Evolutionary conservation across 2,113 vertebrate genomes (phyloP).

Genomic region (Ceuthmochares aereus): DNA sequence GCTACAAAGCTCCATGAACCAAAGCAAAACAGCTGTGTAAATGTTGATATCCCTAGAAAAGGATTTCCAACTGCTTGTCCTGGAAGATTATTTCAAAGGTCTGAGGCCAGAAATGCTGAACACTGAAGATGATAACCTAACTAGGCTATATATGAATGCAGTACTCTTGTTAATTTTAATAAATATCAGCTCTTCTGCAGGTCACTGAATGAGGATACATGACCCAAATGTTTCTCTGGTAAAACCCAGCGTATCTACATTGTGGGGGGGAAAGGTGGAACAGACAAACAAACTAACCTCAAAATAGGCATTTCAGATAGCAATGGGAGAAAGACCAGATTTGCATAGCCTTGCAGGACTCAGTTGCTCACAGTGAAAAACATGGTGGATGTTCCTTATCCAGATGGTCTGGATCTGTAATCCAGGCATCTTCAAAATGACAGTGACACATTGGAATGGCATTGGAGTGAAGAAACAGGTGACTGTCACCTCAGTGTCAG

Average conservation of each 20-base stretch:
- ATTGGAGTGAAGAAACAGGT: neutral
- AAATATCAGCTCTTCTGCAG: neutral
- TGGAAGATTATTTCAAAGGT: neutral
- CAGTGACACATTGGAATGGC: neutral
- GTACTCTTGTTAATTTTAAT: neutral
- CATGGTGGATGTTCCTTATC: neutral
- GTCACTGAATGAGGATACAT: neutral
- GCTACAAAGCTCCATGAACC: neutral
- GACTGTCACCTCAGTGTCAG: neutral
- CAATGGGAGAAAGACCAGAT: fast-evolving
- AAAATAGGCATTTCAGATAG: neutral
- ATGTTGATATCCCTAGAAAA: neutral
- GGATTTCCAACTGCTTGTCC: neutral
- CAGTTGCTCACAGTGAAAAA: neutral
- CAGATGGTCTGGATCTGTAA: neutral
- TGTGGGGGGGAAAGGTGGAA: neutral
- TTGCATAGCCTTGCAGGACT: neutral
- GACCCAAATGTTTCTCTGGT: neutral
- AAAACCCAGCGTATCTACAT: neutral
- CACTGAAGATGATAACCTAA: neutral
- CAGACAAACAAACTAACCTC: no score
- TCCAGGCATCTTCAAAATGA: neutral
- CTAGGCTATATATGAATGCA: neutral
- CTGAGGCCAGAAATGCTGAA: neutral
- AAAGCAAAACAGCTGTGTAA: neutral